phyloP scores from a whole-genome alignment of 2,888 invertebrate species.

The Crossocerus cetratus region DNA sequence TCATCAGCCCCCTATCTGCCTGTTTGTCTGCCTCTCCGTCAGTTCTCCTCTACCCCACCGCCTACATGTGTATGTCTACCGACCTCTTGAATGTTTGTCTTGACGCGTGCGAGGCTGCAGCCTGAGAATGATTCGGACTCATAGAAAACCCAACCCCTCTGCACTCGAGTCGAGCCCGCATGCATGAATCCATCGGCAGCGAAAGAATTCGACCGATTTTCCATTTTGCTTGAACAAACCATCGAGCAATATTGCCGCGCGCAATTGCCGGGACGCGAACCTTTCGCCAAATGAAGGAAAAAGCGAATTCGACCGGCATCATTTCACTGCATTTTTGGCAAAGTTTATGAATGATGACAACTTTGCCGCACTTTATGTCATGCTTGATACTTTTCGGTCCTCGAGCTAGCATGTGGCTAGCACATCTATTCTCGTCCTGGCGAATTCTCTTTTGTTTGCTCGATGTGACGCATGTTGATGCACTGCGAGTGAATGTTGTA shows the following conservation, averaged over 20 bases:
- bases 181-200: constrained; percentile 21
- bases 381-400: not conserved
- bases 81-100: constrained; percentile 55
- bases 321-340: not conserved
- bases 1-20: constrained; percentile 7
- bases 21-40: constrained; percentile 22
- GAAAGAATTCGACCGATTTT: not conserved
- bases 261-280: not conserved
- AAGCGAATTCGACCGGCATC: not conserved
- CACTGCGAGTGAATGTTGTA: not conserved
- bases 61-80: constrained; percentile 34
- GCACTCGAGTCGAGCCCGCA: not conserved
- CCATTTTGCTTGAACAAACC: not conserved
- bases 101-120: constrained; percentile 52
- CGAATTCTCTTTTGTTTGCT: not conserved
- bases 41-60: constrained; percentile 26
- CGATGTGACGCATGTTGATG: not conserved
- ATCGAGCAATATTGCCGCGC: not conserved
- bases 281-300: not conserved
- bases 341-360: not conserved
- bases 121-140: constrained; percentile 64
- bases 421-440: not conserved
- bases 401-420: not conserved
- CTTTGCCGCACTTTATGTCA: not conserved
- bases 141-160: constrained; percentile 19